Evolutionary conservation across 2,113 vertebrate genomes (phyloP), one percentile per base, ranked within the genome.

Genomic region (Collichthys lucidus): DNA sequence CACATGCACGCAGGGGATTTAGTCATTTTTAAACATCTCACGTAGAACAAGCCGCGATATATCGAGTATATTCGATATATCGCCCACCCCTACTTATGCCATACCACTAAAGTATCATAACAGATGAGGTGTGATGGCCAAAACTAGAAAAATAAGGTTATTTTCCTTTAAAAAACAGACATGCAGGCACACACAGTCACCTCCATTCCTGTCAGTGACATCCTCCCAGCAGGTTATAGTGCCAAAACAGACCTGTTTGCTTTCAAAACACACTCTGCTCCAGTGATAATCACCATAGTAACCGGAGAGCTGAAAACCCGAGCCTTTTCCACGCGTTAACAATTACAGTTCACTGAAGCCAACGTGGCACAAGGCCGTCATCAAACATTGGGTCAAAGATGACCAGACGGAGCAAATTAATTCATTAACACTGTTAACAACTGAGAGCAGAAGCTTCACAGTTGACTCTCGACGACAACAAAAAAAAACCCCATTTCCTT

Each of bases 211-310:
- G 52, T 72, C 74, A 47, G 70, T 73, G 59, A 80, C 80, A 86
- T 86, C 79, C 83, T 68, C 70, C 49, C 57, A n/a, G 61, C 74
- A 16, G 29, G 47, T 83, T 64, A 31, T 84, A 61, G 86, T 83
- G 82, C 77, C 89, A 93, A 93, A 94, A 95, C 89, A 92, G 70
- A 80, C 77, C 73, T 89, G 92, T 94, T 94, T 94, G 95, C 94
- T 95, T 94, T 94, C 88, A 94, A 92, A 93, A 95, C 93, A 95
- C 84, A 77, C 87, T 69, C 86, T 61, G 82, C 65, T 75, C 77
- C 79, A 60, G 68, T 62, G 94, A 95, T 94, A 94, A 95, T 94
- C 49, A 17, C 91, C 91, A 94, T 93, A 89, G 93, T 77, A 92
- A 95, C 94, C 50, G 55, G 59, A 62, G 83, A 84, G 63, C 77